phyloP scores from a whole-genome alignment of 2,888 invertebrate genomes.

The Acleris sparsana region DNA sequence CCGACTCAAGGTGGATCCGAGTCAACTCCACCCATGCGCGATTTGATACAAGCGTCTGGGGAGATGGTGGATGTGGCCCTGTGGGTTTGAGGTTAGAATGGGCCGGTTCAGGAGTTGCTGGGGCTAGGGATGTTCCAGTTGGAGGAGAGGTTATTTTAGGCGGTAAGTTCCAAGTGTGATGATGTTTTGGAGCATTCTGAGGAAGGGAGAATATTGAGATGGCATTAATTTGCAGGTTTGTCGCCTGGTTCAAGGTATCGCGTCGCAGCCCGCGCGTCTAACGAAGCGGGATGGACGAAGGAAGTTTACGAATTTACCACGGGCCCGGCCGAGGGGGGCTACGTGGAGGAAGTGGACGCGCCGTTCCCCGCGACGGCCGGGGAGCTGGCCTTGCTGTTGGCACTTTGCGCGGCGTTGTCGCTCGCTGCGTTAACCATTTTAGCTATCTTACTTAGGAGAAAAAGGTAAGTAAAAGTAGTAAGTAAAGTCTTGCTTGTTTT shows the following conservation, averaged over 20 bases:
- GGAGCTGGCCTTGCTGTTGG: constrained; percentile 73
- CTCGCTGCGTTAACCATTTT: constrained; percentile 83
- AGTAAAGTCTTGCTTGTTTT: background rate
- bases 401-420: constrained; percentile 81
- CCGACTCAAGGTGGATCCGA: constrained; percentile 89
- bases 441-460: constrained; percentile 82
- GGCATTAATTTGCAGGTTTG: constrained; percentile 56
- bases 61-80: constrained; percentile 93
- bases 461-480: constrained; percentile 72
- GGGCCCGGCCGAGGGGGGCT: constrained; percentile 78
- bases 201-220: background rate
- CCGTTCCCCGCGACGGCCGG: constrained; percentile 77
- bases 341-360: constrained; percentile 75
- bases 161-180: constrained; percentile 54
- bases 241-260: constrained; percentile 85
- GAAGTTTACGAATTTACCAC: constrained; percentile 85
- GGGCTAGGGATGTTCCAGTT: constrained; percentile 74
- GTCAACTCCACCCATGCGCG: constrained; percentile 92
- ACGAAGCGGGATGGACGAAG: constrained; percentile 85
- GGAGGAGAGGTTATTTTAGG: constrained; percentile 76
- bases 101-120: constrained; percentile 79
- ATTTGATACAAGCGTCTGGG: constrained; percentile 92
- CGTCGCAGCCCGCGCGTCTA: constrained; percentile 83
- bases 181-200: background rate
- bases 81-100: constrained; percentile 90